These are phyloP conservation scores for Nestor notabilis DNA, from an alignment of 2,113 vertebrate genomes.

Conservation along the genomic window DNA sequence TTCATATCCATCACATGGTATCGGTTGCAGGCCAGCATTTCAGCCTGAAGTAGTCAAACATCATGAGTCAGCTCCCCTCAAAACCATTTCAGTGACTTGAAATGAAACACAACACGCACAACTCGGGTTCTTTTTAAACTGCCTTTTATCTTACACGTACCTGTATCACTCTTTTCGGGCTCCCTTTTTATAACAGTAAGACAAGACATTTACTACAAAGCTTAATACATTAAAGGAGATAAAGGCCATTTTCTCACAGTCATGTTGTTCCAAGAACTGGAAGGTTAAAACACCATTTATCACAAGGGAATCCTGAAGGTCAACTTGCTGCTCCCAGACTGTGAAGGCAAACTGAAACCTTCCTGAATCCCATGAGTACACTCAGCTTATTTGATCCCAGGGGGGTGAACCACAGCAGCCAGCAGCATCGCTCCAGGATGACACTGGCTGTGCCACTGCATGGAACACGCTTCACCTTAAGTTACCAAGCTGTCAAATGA, in stretches of 20 bases:
- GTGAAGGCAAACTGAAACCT: neutral
- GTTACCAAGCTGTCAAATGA: neutral
- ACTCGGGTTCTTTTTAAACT: neutral
- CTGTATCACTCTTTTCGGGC: neutral
- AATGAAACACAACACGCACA: neutral
- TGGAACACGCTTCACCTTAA: neutral
- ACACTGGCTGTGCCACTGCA: neutral
- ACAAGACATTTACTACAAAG: neutral
- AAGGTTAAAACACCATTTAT: neutral
- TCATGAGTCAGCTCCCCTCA: constrained; percentile 19
- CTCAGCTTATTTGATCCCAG: neutral
- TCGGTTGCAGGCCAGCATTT: constrained; percentile 51
- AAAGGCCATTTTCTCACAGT: neutral
- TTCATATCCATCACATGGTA: constrained; percentile 26
- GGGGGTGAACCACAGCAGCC: neutral
- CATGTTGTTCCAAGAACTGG: neutral
- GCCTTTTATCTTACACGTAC: neutral
- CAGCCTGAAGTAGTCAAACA: constrained; percentile 37
- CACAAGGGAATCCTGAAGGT: neutral
- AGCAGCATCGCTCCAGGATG: neutral
- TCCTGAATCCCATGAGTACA: neutral
- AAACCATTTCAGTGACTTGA: neutral
- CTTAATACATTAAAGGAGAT: neutral
- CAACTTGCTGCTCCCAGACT: neutral
- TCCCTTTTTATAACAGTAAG: neutral